Percentiles rank a stretch among this genome's conserved stretches.
These are phyloP conservation scores for Actinemys pallida DNA, from an alignment of 2,113 vertebrate genomes.

Conservation along the genomic window DNA sequence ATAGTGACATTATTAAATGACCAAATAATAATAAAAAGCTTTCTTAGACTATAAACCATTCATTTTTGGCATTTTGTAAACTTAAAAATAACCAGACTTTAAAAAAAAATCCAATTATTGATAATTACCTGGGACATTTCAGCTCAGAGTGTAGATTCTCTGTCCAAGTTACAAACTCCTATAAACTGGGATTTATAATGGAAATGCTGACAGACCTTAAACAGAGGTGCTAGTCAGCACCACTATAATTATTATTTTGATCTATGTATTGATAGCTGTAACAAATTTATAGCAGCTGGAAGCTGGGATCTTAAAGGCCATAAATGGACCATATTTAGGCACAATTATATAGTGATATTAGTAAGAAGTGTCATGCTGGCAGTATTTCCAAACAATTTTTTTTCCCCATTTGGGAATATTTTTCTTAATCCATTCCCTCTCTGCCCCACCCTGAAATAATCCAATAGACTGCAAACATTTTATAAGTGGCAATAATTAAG, in stretches of 20 bases:
- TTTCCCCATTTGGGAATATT: constrained; percentile 38
- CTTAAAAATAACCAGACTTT: neutral
- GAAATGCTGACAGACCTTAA: constrained; percentile 66
- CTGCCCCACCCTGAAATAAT: constrained; percentile 49
- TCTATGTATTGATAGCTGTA: constrained; percentile 69
- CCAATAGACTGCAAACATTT: constrained; percentile 58
- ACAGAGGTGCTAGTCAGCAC: constrained; percentile 64
- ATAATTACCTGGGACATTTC: constrained; percentile 18
- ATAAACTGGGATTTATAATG: constrained; percentile 45
- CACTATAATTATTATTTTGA: constrained; percentile 60
- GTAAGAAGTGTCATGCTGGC: constrained; percentile 66
- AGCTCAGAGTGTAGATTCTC: neutral
- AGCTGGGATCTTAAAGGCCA: constrained; percentile 59
- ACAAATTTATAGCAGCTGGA: constrained; percentile 69
- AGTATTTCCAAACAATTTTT: constrained; percentile 60
- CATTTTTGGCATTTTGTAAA: constrained; percentile 36
- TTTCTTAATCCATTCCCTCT: constrained; percentile 54
- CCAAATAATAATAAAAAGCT: constrained; percentile 46
- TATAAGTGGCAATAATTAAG: constrained; percentile 6
- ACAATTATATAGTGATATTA: constrained; percentile 63
- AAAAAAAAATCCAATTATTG: neutral
- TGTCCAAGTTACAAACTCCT: constrained; percentile 24
- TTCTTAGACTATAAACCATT: constrained; percentile 13
- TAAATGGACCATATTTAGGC: constrained; percentile 66
- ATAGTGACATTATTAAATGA: constrained; percentile 33